Evolutionary conservation across 2,888 invertebrate genomes (phyloP).

Genomic region (Acronicta leporina): DNA sequence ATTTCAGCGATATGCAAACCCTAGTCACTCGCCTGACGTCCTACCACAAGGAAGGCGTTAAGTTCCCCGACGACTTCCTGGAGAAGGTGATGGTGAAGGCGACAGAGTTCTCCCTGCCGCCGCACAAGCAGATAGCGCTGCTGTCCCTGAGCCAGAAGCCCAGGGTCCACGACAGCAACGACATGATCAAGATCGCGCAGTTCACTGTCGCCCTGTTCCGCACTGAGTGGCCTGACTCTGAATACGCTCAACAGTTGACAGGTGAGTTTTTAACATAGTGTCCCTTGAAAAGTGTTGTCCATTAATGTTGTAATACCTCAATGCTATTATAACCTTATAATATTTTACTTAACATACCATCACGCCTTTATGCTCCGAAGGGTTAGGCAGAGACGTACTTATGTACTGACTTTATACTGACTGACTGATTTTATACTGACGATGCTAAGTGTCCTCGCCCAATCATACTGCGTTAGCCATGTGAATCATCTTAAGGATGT

Average conservation of each 20-base stretch:
- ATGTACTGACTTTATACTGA: too few relatives aligned
- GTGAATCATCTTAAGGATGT: too few relatives aligned
- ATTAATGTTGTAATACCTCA: too few relatives aligned
- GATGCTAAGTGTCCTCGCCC: too few relatives aligned
- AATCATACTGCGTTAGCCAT: too few relatives aligned
- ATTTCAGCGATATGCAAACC: slow-evolving; percentile 67
- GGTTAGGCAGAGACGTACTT: too few relatives aligned
- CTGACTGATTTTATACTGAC: too few relatives aligned
- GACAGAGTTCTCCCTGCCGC: slow-evolving; percentile 62
- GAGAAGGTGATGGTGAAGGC: slow-evolving; percentile 64
- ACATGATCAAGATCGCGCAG: slow-evolving; percentile 67
- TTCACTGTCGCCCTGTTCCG: slow-evolving; percentile 70
- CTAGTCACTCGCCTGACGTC: slow-evolving; percentile 68
- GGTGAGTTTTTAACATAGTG: too few relatives aligned
- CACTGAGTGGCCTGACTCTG: slow-evolving; percentile 69
- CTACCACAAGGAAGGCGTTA: slow-evolving; percentile 75
- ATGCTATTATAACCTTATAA: too few relatives aligned
- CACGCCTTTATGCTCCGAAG: too few relatives aligned
- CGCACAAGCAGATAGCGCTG: slow-evolving; percentile 72
- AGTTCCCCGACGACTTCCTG: slow-evolving; percentile 67
- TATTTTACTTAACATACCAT: too few relatives aligned
- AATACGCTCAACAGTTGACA: slow-evolving; percentile 61
- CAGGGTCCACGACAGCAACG: slow-evolving; percentile 57
- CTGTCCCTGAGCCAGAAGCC: slow-evolving; percentile 67
- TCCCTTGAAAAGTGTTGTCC: too few relatives aligned